A percentile compares a stretch with the other conserved stretches of the same genome.
Conservation (phyloP, 2,113 vertebrate species). For the Thalassoma bifasciatum region DNA sequence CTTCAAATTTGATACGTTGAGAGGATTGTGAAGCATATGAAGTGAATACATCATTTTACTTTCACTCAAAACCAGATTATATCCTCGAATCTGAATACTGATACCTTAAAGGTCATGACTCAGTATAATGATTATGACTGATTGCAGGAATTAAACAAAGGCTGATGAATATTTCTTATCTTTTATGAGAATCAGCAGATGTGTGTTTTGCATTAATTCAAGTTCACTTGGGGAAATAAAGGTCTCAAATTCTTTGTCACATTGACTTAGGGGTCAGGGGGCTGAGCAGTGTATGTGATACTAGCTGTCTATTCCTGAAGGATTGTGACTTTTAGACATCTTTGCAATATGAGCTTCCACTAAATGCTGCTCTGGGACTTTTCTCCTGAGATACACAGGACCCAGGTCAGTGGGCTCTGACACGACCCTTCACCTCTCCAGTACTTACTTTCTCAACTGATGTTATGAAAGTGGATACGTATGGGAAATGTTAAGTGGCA, state of each 20-base stretch:
- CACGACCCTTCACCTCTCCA: conserved; percentile 65
- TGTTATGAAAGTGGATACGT: conserved; percentile 72
- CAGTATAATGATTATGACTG: not conserved
- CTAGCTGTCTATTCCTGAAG: conserved; percentile 56
- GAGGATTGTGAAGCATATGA: not conserved
- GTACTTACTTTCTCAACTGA: conserved; percentile 39
- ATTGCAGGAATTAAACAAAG: not conserved
- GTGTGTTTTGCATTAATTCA: conserved; percentile 17
- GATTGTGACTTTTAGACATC: conserved; percentile 70
- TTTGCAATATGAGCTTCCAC: conserved; percentile 67
- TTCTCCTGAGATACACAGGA: conserved; percentile 48
- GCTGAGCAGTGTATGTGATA: conserved; percentile 50
- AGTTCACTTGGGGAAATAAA: conserved; percentile 31
- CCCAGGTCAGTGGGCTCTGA: conserved; percentile 62
- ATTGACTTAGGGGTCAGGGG: conserved; percentile 46
- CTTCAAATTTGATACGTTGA: no score
- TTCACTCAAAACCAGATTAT: no score
- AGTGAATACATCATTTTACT: no score
- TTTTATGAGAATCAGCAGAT: conserved; percentile 11
- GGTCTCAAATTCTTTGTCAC: conserved; percentile 40
- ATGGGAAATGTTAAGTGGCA: conserved; percentile 73
- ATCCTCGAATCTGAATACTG: not conserved
- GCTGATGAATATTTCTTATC: not conserved
- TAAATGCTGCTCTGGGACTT: conserved; percentile 37
- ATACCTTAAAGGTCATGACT: not conserved